Evolutionary conservation across 2,113 vertebrate species (phyloP).

Genomic region (Aythya baeri): DNA sequence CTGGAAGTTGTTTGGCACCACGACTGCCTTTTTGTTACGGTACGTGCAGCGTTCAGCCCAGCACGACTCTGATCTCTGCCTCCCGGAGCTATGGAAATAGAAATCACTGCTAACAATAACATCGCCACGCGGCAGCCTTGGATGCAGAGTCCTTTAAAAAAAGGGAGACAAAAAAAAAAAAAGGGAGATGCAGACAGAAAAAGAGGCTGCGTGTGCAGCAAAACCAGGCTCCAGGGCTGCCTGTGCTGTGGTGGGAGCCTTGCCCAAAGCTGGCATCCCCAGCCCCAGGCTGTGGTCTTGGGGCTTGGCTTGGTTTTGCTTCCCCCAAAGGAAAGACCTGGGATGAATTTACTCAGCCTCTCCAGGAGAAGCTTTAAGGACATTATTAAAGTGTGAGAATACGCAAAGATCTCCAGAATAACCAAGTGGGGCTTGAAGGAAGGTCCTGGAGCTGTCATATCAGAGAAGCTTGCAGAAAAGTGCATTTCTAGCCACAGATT

Average conservation of each 20-base stretch:
- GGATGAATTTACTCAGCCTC: too few species aligned
- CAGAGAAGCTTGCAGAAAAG: background rate
- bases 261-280: background rate
- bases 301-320: background rate
- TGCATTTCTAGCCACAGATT: background rate
- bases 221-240: background rate
- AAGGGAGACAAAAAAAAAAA: too few species aligned
- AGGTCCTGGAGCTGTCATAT: background rate
- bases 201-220: background rate
- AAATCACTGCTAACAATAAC: constrained; percentile 7
- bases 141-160: background rate
- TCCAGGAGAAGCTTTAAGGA: too few species aligned
- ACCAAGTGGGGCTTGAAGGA: background rate
- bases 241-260: background rate
- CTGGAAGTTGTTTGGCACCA: constrained; percentile 29
- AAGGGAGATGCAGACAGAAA: background rate
- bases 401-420: background rate
- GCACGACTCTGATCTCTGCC: constrained; percentile 5
- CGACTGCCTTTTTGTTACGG: constrained; percentile 27
- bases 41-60: constrained; percentile 26
- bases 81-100: constrained; percentile 21
- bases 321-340: background rate
- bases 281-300: background rate
- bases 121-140: background rate
- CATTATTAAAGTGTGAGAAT: background rate